A percentile compares a stretch with the other conserved stretches of the same genome.
Conservation (phyloP, 2,888 invertebrate species). For the Holacanthella duospinosa region DNA sequence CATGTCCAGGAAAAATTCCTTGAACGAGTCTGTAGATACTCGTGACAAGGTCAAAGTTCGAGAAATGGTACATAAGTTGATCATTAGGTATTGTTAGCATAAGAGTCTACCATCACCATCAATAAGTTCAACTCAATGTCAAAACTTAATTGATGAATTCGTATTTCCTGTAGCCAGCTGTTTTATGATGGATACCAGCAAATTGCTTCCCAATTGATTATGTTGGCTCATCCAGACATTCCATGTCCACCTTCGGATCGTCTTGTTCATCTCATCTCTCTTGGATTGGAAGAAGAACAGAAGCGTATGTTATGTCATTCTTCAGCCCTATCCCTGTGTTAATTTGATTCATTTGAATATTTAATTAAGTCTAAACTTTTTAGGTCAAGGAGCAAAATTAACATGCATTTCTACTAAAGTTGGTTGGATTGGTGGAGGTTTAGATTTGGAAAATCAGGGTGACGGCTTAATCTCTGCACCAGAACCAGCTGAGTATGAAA, state of each 20-base stretch:
- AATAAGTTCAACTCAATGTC: slow-evolving; percentile 1
- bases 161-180: slow-evolving; percentile 62
- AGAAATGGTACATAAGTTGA: slow-evolving; percentile 77
- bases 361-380: background rate
- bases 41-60: slow-evolving; percentile 76
- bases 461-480: slow-evolving; percentile 87
- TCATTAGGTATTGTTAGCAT: slow-evolving; percentile 80
- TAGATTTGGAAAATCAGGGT: slow-evolving; percentile 91
- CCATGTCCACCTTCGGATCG: slow-evolving; percentile 94
- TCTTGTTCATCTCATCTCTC: slow-evolving; percentile 70
- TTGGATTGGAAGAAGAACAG: slow-evolving; percentile 75
- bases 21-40: slow-evolving; percentile 31
- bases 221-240: slow-evolving; percentile 77
- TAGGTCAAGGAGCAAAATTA: slow-evolving; percentile 34
- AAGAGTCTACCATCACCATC: too few relatives aligned
- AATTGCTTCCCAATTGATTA: slow-evolving; percentile 74
- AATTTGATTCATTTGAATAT: background rate
- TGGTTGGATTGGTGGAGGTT: slow-evolving; percentile 56
- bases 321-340: background rate
- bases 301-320: slow-evolving; percentile 41
- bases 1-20: background rate
- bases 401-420: slow-evolving; percentile 41
- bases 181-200: slow-evolving; percentile 94
- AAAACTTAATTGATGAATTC: background rate
- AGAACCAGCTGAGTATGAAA: slow-evolving; percentile 94